phyloP scores from a whole-genome alignment of 2,888 invertebrate genomes.

The Hemithea aestivaria region DNA sequence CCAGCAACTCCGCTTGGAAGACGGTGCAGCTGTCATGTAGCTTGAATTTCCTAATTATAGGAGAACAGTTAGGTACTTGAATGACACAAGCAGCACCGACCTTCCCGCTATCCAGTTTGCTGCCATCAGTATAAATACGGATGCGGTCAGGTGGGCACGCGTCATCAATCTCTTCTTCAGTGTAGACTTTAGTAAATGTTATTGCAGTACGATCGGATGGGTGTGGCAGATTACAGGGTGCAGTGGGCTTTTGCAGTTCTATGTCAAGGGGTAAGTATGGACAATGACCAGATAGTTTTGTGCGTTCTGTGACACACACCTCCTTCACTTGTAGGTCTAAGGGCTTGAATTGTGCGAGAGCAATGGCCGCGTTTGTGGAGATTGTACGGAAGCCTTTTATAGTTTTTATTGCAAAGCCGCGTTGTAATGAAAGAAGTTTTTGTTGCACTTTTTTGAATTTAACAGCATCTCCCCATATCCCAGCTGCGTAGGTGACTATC shows the following conservation, averaged over 20 bases:
- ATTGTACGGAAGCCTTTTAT: constrained; percentile 19
- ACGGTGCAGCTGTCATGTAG: too few species aligned
- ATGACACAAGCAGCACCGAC: too few species aligned
- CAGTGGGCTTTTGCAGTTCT: not conserved
- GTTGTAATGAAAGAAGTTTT: constrained; percentile 8
- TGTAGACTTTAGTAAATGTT: too few species aligned
- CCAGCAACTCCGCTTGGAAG: too few species aligned
- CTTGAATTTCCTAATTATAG: too few species aligned
- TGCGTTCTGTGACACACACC: not conserved
- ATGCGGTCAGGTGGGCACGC: too few species aligned
- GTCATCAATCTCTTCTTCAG: too few species aligned
- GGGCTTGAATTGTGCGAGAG: constrained; percentile 18
- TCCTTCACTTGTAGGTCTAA: constrained; percentile 10
- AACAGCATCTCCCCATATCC: constrained; percentile 13
- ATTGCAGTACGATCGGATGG: too few species aligned
- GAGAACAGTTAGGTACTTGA: too few species aligned
- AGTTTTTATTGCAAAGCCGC: constrained; percentile 17
- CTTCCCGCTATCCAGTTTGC: too few species aligned
- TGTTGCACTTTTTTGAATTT: constrained; percentile 1
- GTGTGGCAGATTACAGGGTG: not conserved
- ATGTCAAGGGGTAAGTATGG: constrained; percentile 7
- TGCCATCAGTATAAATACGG: too few species aligned
- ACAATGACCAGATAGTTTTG: not conserved
- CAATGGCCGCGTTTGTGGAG: constrained; percentile 13
- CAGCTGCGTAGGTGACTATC: constrained; percentile 19